Evolutionary conservation across 2,113 vertebrate genomes (phyloP).

Genomic region (Crotalus viridis): DNA sequence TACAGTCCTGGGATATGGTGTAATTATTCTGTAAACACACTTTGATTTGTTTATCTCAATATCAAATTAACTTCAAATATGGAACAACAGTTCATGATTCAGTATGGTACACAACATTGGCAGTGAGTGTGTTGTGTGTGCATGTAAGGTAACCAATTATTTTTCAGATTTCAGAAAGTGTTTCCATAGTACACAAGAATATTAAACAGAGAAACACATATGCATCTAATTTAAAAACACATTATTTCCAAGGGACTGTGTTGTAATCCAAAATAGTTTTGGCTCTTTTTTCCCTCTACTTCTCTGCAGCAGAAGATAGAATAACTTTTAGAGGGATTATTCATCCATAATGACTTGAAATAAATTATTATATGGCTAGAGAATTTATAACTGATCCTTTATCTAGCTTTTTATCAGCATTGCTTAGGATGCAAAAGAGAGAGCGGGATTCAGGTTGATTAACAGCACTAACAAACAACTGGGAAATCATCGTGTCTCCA

Average conservation of each 20-base stretch:
- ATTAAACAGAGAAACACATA: conserved; percentile 61
- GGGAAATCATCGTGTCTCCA: conserved; percentile 16
- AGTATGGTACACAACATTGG: conserved; percentile 56
- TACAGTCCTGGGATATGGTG: conserved; percentile 67
- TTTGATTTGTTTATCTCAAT: conserved; percentile 80
- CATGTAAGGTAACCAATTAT: conserved; percentile 48
- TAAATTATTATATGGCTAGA: conserved; percentile 37
- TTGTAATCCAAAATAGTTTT: conserved; percentile 43
- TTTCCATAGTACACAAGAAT: conserved; percentile 41
- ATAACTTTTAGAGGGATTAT: conserved; percentile 47
- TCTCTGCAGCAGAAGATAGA: conserved; percentile 47
- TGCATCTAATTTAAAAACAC: conserved; percentile 69
- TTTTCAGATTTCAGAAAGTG: conserved; percentile 59
- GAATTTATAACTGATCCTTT: conserved; percentile 6
- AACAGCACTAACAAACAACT: conserved; percentile 6
- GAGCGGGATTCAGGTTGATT: not conserved
- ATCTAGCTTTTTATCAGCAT: not conserved
- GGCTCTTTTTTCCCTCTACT: conserved; percentile 39
- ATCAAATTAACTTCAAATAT: conserved; percentile 79
- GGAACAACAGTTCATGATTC: conserved; percentile 71
- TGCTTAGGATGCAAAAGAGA: conserved; percentile 18
- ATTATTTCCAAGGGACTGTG: conserved; percentile 60
- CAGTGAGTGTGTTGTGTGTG: conserved; percentile 37
- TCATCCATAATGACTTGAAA: conserved; percentile 48
- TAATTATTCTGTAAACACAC: conserved; percentile 81